These are phyloP conservation scores for Xanthia icteritia DNA, from an alignment of 2,888 invertebrate genomes.

Conservation along the genomic window DNA sequence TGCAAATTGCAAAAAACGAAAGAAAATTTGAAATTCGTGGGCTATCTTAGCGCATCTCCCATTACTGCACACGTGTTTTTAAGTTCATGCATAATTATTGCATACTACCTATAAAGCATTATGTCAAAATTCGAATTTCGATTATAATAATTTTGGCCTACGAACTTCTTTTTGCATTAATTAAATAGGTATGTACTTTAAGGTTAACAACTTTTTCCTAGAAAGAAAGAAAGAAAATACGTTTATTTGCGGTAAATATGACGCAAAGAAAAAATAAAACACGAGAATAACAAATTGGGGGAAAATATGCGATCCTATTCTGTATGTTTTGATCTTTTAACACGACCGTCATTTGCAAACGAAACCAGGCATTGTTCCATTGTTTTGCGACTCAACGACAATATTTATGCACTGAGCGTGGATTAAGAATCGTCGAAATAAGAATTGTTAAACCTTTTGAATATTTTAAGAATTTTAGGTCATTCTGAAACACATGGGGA, in stretches of 20 bases:
- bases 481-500: not conserved
- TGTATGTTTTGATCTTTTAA: conserved; percentile 22
- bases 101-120: not conserved
- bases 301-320: too few species aligned
- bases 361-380: conserved; percentile 51
- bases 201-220: too few species aligned
- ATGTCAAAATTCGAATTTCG: not conserved
- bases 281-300: too few species aligned
- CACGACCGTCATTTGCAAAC: conserved; percentile 24
- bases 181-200: too few species aligned
- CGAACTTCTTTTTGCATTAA: too few species aligned
- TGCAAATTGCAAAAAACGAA: too few species aligned
- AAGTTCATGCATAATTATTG: not conserved
- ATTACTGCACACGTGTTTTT: not conserved
- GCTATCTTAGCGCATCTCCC: too few species aligned
- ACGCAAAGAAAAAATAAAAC: too few species aligned
- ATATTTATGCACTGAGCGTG: not conserved
- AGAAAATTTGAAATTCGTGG: too few species aligned
- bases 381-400: conserved; percentile 8
- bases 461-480: not conserved
- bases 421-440: conserved; percentile 1
- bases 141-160: too few species aligned
- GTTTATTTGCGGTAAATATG: too few species aligned
- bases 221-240: too few species aligned
- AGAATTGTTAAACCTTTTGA: not conserved